Percentiles rank a stretch among this genome's conserved stretches.
Evolutionary conservation across 2,797 vertebrate species (phyloP).

Genomic region (Onychomys leucogaster): DNA sequence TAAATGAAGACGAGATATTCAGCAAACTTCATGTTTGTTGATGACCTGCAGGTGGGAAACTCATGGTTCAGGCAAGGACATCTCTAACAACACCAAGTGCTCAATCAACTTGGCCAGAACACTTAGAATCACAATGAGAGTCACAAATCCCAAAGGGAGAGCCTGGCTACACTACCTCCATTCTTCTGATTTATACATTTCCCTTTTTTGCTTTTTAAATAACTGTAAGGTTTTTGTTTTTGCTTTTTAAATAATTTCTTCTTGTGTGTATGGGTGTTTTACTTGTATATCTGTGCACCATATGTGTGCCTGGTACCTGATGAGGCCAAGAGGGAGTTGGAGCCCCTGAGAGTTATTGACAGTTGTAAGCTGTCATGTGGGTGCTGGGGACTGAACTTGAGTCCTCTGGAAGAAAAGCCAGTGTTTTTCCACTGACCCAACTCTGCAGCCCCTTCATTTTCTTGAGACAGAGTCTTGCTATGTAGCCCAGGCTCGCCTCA

Average conservation of each 20-base stretch:
- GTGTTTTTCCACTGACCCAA: background rate
- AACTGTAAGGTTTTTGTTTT: background rate
- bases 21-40: conserved; percentile 49
- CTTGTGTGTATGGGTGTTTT: background rate
- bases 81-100: conserved; percentile 28
- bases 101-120: background rate
- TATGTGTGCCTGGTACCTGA: background rate
- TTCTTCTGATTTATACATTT: background rate
- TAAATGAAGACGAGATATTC: conserved; percentile 21
- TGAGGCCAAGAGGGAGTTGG: background rate
- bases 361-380: too few species aligned
- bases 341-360: background rate
- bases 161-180: background rate
- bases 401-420: background rate
- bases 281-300: background rate
- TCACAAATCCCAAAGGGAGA: conserved; percentile 19
- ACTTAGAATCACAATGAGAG: background rate
- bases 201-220: background rate
- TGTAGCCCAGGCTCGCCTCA: background rate
- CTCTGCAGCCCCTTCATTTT: background rate
- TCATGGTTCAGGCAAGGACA: background rate
- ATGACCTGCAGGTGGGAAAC: conserved; percentile 31
- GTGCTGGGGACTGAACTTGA: background rate
- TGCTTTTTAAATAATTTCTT: background rate
- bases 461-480: background rate